phyloP scores from a whole-genome alignment of 2,888 invertebrate species.

The Nomada fucata region DNA sequence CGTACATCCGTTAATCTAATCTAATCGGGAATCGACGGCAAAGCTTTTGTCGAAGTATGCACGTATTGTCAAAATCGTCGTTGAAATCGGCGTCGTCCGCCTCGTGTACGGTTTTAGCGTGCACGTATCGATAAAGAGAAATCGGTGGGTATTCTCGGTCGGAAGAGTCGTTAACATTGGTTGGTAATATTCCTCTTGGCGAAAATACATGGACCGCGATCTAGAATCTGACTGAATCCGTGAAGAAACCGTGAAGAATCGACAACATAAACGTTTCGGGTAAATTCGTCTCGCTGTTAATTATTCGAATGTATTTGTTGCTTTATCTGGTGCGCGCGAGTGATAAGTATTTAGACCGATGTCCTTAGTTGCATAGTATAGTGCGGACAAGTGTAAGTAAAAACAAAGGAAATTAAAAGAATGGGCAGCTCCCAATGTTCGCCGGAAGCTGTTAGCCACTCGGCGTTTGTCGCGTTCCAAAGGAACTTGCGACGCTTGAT shows the following conservation, averaged over 20 bases:
- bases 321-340: not conserved
- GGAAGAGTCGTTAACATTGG: not conserved
- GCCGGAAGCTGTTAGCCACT: no score
- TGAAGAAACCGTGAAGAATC: not conserved
- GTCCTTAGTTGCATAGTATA: not conserved
- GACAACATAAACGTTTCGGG: not conserved
- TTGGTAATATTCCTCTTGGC: not conserved
- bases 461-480: no score
- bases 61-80: not conserved
- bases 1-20: slow-evolving; percentile 66
- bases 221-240: not conserved
- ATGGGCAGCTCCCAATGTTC: not conserved
- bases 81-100: not conserved
- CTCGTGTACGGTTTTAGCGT: not conserved
- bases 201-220: not conserved
- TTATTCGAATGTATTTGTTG: not conserved
- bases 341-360: not conserved
- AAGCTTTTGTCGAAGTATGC: slow-evolving; percentile 12
- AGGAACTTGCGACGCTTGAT: no score
- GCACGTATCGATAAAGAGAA: not conserved
- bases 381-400: not conserved
- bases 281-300: not conserved
- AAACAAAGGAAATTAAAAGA: not conserved
- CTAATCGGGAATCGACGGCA: slow-evolving; percentile 60
- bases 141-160: not conserved